Conservation (phyloP, 1,140 invertebrate genomes). For the Leptinotarsa texana region DNA sequence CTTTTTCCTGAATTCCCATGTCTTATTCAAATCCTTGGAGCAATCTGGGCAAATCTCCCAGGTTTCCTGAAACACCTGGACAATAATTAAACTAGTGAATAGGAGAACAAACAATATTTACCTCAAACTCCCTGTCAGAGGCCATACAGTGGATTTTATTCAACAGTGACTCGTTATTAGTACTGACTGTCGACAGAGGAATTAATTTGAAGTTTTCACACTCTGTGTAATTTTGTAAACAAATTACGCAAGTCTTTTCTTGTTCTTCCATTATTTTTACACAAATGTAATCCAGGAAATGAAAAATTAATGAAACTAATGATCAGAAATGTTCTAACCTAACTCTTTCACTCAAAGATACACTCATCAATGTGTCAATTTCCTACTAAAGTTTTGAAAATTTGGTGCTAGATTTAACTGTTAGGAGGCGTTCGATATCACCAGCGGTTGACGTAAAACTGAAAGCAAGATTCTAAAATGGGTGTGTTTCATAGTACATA, state of each 20-base stretch:
- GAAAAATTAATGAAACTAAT: too few species aligned
- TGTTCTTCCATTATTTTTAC: neutral
- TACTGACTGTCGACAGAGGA: neutral
- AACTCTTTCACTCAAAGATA: too few species aligned
- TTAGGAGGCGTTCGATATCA: too few species aligned
- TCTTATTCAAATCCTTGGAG: conserved; percentile 13
- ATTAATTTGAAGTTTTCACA: neutral
- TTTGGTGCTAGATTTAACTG: too few species aligned
- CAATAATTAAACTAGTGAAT: neutral
- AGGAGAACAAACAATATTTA: too few species aligned
- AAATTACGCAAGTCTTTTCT: neutral
- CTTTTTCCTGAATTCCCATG: conserved; percentile 9
- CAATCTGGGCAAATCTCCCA: conserved; percentile 6
- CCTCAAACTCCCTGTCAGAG: neutral
- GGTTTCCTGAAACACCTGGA: conserved; percentile 12
- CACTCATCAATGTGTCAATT: too few species aligned
- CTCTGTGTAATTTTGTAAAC: neutral
- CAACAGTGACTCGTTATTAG: neutral
- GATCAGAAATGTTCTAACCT: too few species aligned
- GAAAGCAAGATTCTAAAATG: too few species aligned
- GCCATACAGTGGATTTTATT: conserved; percentile 11
- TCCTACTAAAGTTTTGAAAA: too few species aligned
- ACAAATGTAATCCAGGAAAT: neutral
- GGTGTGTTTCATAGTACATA: too few species aligned
- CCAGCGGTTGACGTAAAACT: too few species aligned